These are phyloP conservation scores for Leptinotarsa juncta DNA, from an alignment of 2,888 invertebrate genomes.

Conservation along the genomic window DNA sequence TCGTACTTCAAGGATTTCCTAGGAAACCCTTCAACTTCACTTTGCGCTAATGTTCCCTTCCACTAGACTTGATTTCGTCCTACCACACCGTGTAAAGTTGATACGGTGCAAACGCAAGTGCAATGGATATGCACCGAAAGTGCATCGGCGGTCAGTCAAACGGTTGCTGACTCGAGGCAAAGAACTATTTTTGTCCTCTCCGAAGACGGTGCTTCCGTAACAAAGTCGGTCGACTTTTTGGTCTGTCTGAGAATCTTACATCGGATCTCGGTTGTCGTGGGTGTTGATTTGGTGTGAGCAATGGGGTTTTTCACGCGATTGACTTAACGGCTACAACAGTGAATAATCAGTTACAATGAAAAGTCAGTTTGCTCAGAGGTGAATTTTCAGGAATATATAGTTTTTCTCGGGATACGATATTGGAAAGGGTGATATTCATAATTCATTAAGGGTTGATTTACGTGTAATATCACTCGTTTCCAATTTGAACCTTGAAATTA, in stretches of 20 bases:
- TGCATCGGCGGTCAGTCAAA: constrained; percentile 36
- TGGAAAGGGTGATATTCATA: not conserved
- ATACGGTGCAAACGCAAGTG: constrained; percentile 20
- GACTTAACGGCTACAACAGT: not conserved
- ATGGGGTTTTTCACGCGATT: not conserved
- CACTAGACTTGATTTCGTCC: constrained; percentile 20
- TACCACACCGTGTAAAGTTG: constrained; percentile 13
- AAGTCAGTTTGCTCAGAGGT: not conserved
- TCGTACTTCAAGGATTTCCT: no score
- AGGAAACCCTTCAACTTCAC: constrained; percentile 21
- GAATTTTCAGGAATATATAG: not conserved
- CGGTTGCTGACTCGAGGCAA: constrained; percentile 23
- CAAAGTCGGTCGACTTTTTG: constrained; percentile 13
- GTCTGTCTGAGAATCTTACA: constrained; percentile 20
- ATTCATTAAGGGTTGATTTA: no score
- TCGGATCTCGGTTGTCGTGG: not conserved
- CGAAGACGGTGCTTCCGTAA: constrained; percentile 6
- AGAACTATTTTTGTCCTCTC: constrained; percentile 26
- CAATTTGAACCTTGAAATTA: no score
- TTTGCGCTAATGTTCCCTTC: constrained; percentile 12
- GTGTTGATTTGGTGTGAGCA: not conserved
- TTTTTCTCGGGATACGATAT: not conserved
- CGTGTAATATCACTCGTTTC: no score
- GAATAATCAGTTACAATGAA: not conserved
- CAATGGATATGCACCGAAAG: constrained; percentile 36